These are phyloP conservation scores for Prunella himalayana DNA, from an alignment of 2,113 vertebrate species.

Conservation along the genomic window DNA sequence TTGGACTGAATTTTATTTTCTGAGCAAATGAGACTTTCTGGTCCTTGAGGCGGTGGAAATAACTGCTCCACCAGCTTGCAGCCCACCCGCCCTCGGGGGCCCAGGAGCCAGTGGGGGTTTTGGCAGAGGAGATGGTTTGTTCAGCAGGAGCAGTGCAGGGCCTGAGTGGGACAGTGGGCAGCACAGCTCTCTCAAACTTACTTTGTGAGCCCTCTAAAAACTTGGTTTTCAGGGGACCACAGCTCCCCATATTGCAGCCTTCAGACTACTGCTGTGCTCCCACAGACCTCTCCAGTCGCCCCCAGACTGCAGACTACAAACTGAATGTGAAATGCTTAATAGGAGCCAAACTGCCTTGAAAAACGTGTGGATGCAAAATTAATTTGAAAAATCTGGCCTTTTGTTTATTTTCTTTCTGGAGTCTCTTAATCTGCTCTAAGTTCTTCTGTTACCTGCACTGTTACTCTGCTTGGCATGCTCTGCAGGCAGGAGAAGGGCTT, in stretches of 20 bases:
- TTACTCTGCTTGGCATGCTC: background rate
- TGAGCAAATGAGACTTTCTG: background rate
- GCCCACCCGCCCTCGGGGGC: accelerated
- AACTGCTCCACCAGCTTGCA: background rate
- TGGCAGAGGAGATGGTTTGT: background rate
- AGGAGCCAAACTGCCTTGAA: background rate
- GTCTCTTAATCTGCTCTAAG: background rate
- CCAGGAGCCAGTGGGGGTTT: background rate
- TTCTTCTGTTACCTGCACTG: background rate
- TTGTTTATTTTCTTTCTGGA: background rate
- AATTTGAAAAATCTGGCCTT: background rate
- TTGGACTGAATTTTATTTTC: constrained; percentile 16
- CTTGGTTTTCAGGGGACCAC: background rate
- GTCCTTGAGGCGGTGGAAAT: background rate
- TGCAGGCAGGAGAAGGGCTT: background rate
- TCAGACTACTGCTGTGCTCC: background rate
- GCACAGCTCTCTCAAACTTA: background rate
- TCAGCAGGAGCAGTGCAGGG: background rate
- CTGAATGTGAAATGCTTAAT: background rate
- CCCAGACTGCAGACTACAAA: background rate
- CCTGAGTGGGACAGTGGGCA: background rate
- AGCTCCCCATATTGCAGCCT: background rate
- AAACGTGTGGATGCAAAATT: background rate
- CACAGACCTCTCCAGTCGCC: background rate
- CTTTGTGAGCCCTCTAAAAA: background rate